Evolutionary conservation across 2,113 vertebrate species (phyloP).

Genomic region (Steatornis caripensis): DNA sequence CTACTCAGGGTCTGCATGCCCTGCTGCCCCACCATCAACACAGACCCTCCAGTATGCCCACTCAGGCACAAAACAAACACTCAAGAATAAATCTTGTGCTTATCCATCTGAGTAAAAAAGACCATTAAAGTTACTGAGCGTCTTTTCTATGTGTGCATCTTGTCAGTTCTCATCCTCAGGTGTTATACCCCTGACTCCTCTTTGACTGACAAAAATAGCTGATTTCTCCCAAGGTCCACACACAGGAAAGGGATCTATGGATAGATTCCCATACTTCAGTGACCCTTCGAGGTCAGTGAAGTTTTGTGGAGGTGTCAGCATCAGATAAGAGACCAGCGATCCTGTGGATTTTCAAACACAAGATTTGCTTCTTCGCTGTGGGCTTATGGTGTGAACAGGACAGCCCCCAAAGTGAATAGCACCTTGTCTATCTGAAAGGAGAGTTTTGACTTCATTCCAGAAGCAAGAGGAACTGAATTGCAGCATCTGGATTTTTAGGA

Average conservation of each 20-base stretch:
- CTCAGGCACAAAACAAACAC: not conserved
- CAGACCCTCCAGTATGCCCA: not conserved
- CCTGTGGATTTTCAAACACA: not conserved
- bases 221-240: not conserved
- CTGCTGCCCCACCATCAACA: rapidly evolving
- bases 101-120: not conserved
- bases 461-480: not conserved
- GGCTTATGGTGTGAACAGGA: rapidly evolving
- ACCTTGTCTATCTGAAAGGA: not conserved
- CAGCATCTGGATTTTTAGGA: not conserved
- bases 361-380: not conserved
- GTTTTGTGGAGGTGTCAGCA: not conserved
- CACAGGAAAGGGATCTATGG: not conserved
- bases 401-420: not conserved
- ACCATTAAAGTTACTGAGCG: rapidly evolving
- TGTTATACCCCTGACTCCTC: not conserved
- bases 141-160: not conserved
- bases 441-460: not conserved
- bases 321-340: not conserved
- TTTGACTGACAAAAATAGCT: not conserved
- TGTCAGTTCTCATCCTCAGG: not conserved
- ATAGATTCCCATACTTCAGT: not conserved
- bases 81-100: not conserved
- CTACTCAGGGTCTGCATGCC: not conserved
- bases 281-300: not conserved